Base-by-base conservation (phyloP, 2,888 invertebrate genomes). In the Seira sanloemensis region DNA sequence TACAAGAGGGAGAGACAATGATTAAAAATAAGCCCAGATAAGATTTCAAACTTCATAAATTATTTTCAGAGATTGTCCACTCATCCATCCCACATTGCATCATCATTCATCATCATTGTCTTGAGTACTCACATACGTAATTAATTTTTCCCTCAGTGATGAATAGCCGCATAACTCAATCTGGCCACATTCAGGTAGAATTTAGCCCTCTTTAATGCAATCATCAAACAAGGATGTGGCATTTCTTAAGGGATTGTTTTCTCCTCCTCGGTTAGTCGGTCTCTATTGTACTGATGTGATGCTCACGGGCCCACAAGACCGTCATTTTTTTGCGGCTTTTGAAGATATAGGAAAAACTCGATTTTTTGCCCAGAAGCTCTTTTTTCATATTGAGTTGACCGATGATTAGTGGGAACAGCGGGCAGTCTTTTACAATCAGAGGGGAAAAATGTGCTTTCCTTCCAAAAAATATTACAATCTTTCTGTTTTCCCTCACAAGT, bases 361-460 rank as follows among this genome's bases (percentile, higher is more conserved):
- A 76, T 76, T 81, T 73, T 75, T 71, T 81, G 76, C 81, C 81
- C 81, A 81, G 81, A 71, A 81, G 81, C 81, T 65, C 71, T 50
- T 75, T 68, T 68, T 76, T 67, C 69, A 37, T 37, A 71, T 73
- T 71, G 37, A 54, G 65, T n/a, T 76, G 76, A 69, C 46, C 69
- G 71, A 81, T 81, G 81, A 81, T 81, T 81, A 81, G 81, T 81
- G 76, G 75, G 71, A 81, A 76, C 81, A 76, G 81, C 75, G 71
- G 81, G 81, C 65, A 75, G 81, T 71, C 69, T 27, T 46, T 50
- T 12, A 67, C 24, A 37, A 37, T 37, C 37, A 37, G n/a, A n/a
- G n/a, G n/a, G n/a, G n/a, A 37, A 37, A 37, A 37, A 37, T 37
- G 12, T 37, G 7, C 37, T 37, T 37, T 37, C 37, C 37, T 37